phyloP scores from a whole-genome alignment of 1,140 invertebrate genomes.

The Thereuonema tuberculata region DNA sequence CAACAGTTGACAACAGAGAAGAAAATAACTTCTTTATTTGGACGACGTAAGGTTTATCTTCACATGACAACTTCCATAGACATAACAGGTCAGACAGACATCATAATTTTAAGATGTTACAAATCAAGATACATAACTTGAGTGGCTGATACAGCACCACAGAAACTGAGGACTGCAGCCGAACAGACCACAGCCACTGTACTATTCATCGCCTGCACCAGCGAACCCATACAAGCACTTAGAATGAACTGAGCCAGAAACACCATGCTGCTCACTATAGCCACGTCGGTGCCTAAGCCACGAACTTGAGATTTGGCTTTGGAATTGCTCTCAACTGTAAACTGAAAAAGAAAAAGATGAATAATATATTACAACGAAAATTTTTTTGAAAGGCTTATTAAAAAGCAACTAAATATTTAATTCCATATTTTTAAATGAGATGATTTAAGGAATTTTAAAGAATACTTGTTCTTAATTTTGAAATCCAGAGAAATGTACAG shows the following conservation, averaged over 20 bases:
- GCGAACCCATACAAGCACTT: constrained; percentile 69
- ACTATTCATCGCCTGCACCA: constrained; percentile 54
- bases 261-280: constrained; percentile 86
- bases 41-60: too few species aligned
- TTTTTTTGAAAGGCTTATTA: neutral
- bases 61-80: too few species aligned
- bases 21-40: too few species aligned
- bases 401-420: neutral
- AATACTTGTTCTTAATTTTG: too few species aligned
- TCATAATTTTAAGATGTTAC: constrained; percentile 32
- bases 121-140: constrained; percentile 79
- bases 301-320: constrained; percentile 35
- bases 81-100: too few species aligned
- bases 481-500: too few species aligned
- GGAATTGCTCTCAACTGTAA: neutral
- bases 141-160: constrained; percentile 65
- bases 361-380: neutral
- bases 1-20: too few species aligned
- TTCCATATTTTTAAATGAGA: too few species aligned
- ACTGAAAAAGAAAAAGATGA: neutral
- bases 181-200: constrained; percentile 70
- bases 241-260: constrained; percentile 86
- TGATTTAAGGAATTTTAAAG: too few species aligned
- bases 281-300: constrained; percentile 84
- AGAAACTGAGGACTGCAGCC: constrained; percentile 63